These are phyloP conservation scores for Esox lucius DNA, from an alignment of 2,797 vertebrate species.

Conservation along the genomic window DNA sequence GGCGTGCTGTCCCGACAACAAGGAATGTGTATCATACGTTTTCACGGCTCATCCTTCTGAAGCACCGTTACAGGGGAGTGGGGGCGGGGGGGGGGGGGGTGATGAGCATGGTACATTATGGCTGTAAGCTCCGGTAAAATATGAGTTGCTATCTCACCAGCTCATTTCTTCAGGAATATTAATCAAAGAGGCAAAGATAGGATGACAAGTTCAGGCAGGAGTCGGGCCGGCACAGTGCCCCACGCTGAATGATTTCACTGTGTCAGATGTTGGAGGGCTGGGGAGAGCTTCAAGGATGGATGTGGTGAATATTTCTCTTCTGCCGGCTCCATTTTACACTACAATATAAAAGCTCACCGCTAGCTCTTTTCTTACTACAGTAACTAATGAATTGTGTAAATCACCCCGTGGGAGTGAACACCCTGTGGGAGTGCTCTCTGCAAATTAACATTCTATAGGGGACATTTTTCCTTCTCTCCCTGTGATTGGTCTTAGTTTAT, in stretches of 20 bases:
- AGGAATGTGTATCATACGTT: conserved; percentile 43
- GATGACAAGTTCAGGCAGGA: conserved; percentile 64
- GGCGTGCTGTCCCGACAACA: not conserved
- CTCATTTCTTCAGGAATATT: conserved; percentile 59
- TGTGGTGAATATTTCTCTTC: not conserved
- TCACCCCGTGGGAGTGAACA: too few relatives aligned
- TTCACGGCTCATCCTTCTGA: conserved; percentile 58
- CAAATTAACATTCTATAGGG: not conserved
- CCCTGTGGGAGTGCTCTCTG: not conserved
- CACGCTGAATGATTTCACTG: conserved; percentile 54
- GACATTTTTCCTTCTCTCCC: too few relatives aligned
- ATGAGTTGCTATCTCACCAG: conserved; percentile 50
- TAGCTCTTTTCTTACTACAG: too few relatives aligned
- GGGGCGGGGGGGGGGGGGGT: not conserved
- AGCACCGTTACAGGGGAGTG: conserved; percentile 41
- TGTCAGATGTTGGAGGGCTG: conserved; percentile 17
- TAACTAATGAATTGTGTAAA: too few relatives aligned
- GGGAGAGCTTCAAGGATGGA: not conserved
- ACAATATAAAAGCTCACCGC: too few relatives aligned
- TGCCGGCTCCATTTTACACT: too few relatives aligned
- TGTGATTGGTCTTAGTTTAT: too few relatives aligned
- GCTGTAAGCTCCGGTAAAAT: conserved; percentile 55
- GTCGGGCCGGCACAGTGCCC: conserved; percentile 41
- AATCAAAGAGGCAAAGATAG: conserved; percentile 58
- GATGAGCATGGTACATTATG: conserved; percentile 48